Conservation (phyloP, 2,797 vertebrate genomes). For the Lindbergichthys nudifrons region DNA sequence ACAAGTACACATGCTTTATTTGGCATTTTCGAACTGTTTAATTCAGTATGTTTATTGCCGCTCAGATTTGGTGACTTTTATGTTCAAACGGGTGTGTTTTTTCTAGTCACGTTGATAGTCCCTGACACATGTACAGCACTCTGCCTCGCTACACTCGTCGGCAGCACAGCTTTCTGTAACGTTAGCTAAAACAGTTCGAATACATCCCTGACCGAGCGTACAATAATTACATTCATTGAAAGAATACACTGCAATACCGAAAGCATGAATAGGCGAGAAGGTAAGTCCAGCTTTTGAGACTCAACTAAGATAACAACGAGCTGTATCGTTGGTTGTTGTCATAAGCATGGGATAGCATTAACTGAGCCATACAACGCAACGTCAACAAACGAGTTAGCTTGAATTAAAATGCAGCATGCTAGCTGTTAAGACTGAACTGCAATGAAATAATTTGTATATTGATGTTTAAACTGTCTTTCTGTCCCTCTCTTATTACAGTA, state of each 20-base stretch:
- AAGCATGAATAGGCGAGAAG: conserved; percentile 77
- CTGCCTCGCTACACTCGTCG: neutral
- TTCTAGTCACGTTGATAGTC: neutral
- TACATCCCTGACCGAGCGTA: neutral
- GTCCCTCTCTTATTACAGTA: neutral
- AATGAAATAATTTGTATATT: neutral
- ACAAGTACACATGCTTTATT: neutral
- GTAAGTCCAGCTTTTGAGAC: conserved; percentile 44
- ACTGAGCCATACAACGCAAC: neutral
- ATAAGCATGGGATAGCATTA: neutral
- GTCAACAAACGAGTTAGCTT: neutral
- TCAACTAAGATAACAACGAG: too few relatives aligned
- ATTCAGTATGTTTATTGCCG: neutral
- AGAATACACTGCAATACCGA: neutral
- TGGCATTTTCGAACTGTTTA: neutral
- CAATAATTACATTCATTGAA: neutral
- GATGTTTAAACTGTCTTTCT: neutral
- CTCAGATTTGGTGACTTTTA: neutral
- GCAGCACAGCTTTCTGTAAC: conserved; percentile 1
- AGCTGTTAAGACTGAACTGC: neutral
- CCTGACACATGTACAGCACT: neutral
- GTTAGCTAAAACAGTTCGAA: neutral
- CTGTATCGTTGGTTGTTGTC: neutral
- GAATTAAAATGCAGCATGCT: neutral
- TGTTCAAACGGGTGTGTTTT: neutral